Percentiles rank a stretch among this genome's conserved stretches.
These are phyloP conservation scores for Drosophila atroscutellata DNA, from an alignment of 2,888 invertebrate genomes.

Conservation along the genomic window DNA sequence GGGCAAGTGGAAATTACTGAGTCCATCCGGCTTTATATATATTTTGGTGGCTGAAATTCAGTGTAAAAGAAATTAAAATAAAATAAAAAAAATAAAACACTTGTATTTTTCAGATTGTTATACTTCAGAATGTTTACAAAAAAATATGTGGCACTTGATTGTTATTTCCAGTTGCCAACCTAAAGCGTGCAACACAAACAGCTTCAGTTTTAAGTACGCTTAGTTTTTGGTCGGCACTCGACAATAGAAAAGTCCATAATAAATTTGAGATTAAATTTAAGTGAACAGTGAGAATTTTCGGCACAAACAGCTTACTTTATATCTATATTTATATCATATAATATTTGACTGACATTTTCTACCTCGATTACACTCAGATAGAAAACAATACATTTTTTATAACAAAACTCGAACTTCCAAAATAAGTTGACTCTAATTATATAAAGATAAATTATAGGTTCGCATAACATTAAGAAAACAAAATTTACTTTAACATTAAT, in stretches of 20 bases:
- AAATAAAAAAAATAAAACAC: conserved; percentile 10
- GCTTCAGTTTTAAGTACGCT: background rate
- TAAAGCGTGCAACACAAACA: background rate
- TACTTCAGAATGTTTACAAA: background rate
- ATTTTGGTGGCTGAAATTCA: conserved; percentile 12
- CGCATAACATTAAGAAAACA: background rate
- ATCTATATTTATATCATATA: background rate
- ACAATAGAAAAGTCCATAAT: background rate
- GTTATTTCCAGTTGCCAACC: background rate
- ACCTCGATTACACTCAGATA: background rate
- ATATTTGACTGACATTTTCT: background rate
- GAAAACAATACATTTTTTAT: no score
- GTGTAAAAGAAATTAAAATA: conserved; percentile 31
- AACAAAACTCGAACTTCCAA: background rate
- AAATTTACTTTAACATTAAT: background rate
- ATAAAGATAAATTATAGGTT: background rate
- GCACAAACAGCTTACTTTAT: background rate
- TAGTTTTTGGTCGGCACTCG: background rate
- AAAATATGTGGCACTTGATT: conserved; percentile 15
- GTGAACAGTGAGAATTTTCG: background rate
- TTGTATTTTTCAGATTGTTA: conserved; percentile 5
- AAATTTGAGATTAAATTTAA: background rate
- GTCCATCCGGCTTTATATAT: conserved; percentile 26
- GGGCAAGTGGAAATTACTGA: conserved; percentile 19
- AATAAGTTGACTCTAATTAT: background rate